These are phyloP conservation scores for Cathartes aura DNA, from an alignment of 2,113 vertebrate species.

Conservation along the genomic window DNA sequence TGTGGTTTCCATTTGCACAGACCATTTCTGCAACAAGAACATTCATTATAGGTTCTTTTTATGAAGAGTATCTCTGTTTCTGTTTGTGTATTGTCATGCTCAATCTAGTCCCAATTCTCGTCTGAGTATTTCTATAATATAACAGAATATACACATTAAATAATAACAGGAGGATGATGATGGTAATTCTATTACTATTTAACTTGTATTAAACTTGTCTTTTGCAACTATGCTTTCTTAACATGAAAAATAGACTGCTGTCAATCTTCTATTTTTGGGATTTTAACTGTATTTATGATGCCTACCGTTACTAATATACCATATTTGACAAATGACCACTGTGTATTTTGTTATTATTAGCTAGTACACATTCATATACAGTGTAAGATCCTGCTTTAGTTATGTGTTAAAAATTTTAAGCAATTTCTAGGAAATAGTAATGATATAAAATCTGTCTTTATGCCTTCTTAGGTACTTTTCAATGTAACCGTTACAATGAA, in stretches of 20 bases:
- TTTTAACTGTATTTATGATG: not conserved
- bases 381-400: not conserved
- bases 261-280: not conserved
- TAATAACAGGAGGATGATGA: not conserved
- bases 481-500: slow-evolving; percentile 88
- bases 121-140: not conserved
- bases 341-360: not conserved
- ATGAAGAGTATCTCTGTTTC: not conserved
- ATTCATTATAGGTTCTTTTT: not conserved
- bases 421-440: not conserved
- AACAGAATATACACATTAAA: not conserved
- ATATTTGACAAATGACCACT: not conserved
- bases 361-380: not conserved
- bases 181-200: not conserved
- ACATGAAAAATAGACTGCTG: not conserved
- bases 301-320: not conserved
- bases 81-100: not conserved
- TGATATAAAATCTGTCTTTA: not conserved
- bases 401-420: not conserved
- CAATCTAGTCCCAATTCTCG: not conserved
- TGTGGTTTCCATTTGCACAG: not conserved
- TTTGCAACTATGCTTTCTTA: not conserved
- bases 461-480: slow-evolving; percentile 85
- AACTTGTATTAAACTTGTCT: not conserved
- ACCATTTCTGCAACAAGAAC: not conserved